Conservation (phyloP, 2,113 vertebrate genomes). For the Calyptommatus sinebrachiatus region DNA sequence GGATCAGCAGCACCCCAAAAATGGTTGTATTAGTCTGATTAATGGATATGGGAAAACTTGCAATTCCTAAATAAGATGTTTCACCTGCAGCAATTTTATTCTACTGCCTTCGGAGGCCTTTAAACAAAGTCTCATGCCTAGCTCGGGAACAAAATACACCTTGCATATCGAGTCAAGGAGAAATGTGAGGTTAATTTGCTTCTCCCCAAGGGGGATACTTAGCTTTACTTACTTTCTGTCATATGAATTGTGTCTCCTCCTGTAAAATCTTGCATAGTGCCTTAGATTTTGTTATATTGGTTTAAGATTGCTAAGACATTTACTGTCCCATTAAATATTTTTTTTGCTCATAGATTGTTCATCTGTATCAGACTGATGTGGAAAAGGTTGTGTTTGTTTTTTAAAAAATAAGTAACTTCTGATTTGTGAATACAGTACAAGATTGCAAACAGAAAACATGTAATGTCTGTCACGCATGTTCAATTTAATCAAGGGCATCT, state of each 20-base stretch:
- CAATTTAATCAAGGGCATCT: background rate
- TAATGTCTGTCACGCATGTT: background rate
- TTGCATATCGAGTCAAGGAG: background rate
- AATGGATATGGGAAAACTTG: background rate
- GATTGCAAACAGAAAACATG: background rate
- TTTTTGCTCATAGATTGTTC: background rate
- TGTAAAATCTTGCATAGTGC: background rate
- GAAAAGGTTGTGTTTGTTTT: background rate
- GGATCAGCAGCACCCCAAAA: background rate
- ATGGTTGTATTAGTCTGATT: background rate
- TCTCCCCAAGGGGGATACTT: background rate
- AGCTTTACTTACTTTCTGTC: background rate
- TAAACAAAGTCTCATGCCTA: background rate
- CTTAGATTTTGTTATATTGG: background rate
- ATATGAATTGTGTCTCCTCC: background rate
- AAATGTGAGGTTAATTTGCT: conserved; percentile 6
- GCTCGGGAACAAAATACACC: background rate
- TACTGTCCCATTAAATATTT: background rate
- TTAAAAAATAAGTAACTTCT: background rate
- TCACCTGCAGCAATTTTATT: background rate
- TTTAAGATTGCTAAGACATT: background rate
- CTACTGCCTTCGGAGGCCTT: background rate
- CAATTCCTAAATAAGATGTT: background rate
- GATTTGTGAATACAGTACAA: background rate
- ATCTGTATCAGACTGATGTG: background rate